Percentiles rank a stretch among this genome's conserved stretches.
Evolutionary conservation across 2,888 invertebrate genomes (phyloP).

Genomic region (Selenia dentaria): DNA sequence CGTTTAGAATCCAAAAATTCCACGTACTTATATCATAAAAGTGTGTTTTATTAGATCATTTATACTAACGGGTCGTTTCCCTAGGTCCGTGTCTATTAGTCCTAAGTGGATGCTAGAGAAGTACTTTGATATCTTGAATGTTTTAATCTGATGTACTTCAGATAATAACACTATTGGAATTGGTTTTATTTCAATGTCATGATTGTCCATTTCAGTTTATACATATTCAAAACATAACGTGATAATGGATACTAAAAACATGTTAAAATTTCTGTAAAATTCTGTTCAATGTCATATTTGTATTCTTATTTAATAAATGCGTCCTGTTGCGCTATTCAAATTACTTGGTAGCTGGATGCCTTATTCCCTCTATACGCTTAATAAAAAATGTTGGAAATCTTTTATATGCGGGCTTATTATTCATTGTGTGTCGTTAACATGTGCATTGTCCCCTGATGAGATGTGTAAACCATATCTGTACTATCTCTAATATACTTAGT

Average conservation of each 20-base stretch:
- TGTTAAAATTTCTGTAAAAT: no score
- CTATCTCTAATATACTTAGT: no score
- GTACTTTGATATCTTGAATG: constrained; percentile 35
- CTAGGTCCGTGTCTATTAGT: constrained; percentile 15
- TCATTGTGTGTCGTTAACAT: constrained; percentile 52
- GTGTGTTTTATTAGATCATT: constrained; percentile 12
- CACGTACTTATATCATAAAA: constrained; percentile 20
- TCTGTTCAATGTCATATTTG: no score
- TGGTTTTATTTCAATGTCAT: no score
- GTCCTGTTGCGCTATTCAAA: constrained; percentile 53
- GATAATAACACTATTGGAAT: constrained; percentile 1
- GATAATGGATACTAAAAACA: no score
- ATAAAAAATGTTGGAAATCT: constrained; percentile 52
- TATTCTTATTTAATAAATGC: no score
- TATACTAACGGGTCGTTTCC: constrained; percentile 3
- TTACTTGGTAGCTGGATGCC: constrained; percentile 39
- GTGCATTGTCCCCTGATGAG: constrained; percentile 48
- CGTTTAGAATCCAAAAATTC: constrained; percentile 3
- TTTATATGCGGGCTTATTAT: constrained; percentile 60
- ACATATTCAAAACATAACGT: no score
- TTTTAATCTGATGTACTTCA: not conserved
- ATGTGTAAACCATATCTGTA: no score
- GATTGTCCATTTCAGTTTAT: no score
- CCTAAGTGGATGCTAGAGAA: constrained; percentile 22
- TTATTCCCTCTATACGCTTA: constrained; percentile 43